phyloP scores from a whole-genome alignment of 2,797 vertebrate genomes.

The Chrosomus eos region DNA sequence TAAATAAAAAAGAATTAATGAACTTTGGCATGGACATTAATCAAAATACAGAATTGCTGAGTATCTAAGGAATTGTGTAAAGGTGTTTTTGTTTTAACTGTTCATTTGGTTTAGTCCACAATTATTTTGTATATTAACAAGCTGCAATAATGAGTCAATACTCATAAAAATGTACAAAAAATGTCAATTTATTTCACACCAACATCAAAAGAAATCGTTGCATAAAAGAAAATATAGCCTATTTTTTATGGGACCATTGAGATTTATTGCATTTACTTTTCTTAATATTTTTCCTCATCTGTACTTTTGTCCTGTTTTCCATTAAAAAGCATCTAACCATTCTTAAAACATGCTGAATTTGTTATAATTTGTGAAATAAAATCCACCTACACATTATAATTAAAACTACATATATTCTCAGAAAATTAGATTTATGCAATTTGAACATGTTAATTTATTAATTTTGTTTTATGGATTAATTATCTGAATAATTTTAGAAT shows the following conservation, averaged over 20 bases:
- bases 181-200: neutral
- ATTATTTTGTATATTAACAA: slow-evolving; percentile 5
- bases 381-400: neutral
- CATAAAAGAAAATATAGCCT: slow-evolving; percentile 1
- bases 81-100: neutral
- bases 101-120: neutral
- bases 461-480: neutral
- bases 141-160: neutral
- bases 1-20: neutral
- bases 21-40: slow-evolving; percentile 16
- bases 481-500: neutral
- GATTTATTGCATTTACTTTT: neutral
- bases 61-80: neutral
- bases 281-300: neutral
- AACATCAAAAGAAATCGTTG: neutral
- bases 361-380: neutral
- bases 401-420: neutral
- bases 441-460: neutral
- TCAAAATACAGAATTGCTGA: neutral
- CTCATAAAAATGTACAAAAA: neutral
- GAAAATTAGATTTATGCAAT: neutral
- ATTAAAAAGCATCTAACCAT: neutral
- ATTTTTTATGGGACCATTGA: neutral
- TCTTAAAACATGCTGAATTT: neutral
- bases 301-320: neutral